Base-by-base conservation (phyloP, 2,113 vertebrate genomes). In the Narcine bancroftii region DNA sequence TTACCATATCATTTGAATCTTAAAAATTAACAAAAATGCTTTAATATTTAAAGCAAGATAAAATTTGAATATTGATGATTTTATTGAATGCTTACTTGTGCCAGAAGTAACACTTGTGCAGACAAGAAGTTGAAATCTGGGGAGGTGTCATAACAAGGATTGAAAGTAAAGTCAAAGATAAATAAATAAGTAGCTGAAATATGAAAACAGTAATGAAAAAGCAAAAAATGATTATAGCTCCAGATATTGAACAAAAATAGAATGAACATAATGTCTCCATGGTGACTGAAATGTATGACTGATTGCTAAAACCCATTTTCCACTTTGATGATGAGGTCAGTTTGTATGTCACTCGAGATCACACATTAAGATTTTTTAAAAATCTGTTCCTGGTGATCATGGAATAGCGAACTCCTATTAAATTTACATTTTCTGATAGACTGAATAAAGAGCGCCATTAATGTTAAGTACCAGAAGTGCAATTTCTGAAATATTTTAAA, bases 231-330 rank as follows among this genome's bases (percentile, higher is more conserved):
- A 72, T 72, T 92, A 45, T 92, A 33, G 5, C 50, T 83, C 26
- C 26, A 56, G 50, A 53, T 83, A 53, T 83, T 3, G 79, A 81
- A 83, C 47, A 75, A 17, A 75, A 75, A 83, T 56, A 83, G 50
- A 83, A 83, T 53, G 79, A 83, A 87, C 81, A 87, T 50, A 60
- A 60, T 33, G 81, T 39, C 42, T 91, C 63, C 89, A 69, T 66
- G 60, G 21, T 91, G 66, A 91, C 65, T 91, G 89, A 47, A 71
- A 71, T 42, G 45, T 69, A 91, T 71, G 65, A 91, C 42, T 89
- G n/a, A 71, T 91, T 29, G 10, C 39, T 45, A 47, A 91, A 71
- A 91, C 24, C 63, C 29, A 26, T 19, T 91, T 47, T 45, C 36
- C 17, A 4, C 11, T 17, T 91, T 66, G 24, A 45, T 69, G 39